Evolutionary conservation across 2,888 invertebrate genomes (phyloP), one percentile per base, ranked within the genome.

Genomic region (Lypha dubia): DNA sequence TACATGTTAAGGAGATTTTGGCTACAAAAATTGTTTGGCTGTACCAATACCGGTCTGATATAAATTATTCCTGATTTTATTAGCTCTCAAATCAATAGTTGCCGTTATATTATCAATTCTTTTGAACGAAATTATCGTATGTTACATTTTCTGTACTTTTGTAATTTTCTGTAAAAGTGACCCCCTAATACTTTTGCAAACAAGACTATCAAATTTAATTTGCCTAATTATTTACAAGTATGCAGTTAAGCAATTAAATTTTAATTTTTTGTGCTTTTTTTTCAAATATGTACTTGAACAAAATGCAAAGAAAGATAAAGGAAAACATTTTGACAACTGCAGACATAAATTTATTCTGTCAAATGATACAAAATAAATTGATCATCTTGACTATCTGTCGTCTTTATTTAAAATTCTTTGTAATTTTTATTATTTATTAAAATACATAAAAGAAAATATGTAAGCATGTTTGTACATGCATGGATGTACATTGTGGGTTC

Each of bases 311-410:
- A 74, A 67, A 49, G 65, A 41, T 8, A 74, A 67, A 49, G 65
- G 32, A 68, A 63, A 80, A 70, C 41, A 60, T 65, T 49, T 60
- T 76, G 56, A 81, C 68, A 79, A 51, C 28, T 41, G 58, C 51
- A 71, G 65, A 68, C 77, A 83, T 79, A 51, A 77, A 83, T 79
- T 46, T 63, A 56, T 56, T 74, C 63, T 60, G n/a, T 76, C 71
- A 79, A 51, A 76, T 67, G 62, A 68, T 76, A 51, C 67, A 76
- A 58, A 76, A 80, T 76, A 73, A 84, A 84, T 80, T 77, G 67
- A 84, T 80, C 70, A 75, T 75, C 63, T 67, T 74, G 44, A 46
- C 68, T 68, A 32, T 44, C 73, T 68, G 68, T 63, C 56, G 51
- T 56, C 35, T 38, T 56, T 83, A 38, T 38, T 49, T 49, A 68